A percentile compares a stretch with the other conserved stretches of the same genome.
Conservation (phyloP, 2,888 invertebrate genomes). For the Nudaria mundana region DNA sequence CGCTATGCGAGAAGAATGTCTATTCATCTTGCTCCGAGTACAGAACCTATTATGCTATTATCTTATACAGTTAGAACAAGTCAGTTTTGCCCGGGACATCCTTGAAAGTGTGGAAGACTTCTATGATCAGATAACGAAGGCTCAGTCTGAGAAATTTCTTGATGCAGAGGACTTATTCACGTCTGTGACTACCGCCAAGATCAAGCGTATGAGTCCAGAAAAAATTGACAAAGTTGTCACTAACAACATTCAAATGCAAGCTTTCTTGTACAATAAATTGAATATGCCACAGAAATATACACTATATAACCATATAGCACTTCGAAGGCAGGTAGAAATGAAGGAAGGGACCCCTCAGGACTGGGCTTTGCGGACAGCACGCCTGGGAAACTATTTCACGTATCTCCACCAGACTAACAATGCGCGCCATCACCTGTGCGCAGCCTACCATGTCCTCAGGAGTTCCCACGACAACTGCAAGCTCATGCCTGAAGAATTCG, state of each 20-base stretch:
- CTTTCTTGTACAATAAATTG: slow-evolving; percentile 80
- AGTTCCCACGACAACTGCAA: slow-evolving; percentile 78
- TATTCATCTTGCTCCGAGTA: slow-evolving; percentile 78
- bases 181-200: slow-evolving; percentile 44
- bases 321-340: slow-evolving; percentile 79
- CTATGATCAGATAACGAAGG: slow-evolving; percentile 61
- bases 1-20: slow-evolving; percentile 58
- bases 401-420: slow-evolving; percentile 63
- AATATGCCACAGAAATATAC: slow-evolving; percentile 77
- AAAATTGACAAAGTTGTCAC: slow-evolving; percentile 81
- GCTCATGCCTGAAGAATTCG: slow-evolving; percentile 67
- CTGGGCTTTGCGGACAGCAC: slow-evolving; percentile 79
- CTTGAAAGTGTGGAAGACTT: slow-evolving; percentile 73
- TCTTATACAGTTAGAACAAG: slow-evolving; percentile 75
- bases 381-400: slow-evolving; percentile 78
- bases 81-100: slow-evolving; percentile 66
- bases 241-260: slow-evolving; percentile 83
- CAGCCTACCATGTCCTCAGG: slow-evolving; percentile 79
- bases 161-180: slow-evolving; percentile 81
- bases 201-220: slow-evolving; percentile 61
- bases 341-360: slow-evolving; percentile 80
- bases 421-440: slow-evolving; percentile 85
- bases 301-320: slow-evolving; percentile 77
- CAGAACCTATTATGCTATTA: slow-evolving; percentile 82
- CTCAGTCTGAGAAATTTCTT: slow-evolving; percentile 51